Evolutionary conservation across 2,888 invertebrate genomes (phyloP), one percentile per base, ranked within the genome.

Genomic region (Sipunculus nudus): DNA sequence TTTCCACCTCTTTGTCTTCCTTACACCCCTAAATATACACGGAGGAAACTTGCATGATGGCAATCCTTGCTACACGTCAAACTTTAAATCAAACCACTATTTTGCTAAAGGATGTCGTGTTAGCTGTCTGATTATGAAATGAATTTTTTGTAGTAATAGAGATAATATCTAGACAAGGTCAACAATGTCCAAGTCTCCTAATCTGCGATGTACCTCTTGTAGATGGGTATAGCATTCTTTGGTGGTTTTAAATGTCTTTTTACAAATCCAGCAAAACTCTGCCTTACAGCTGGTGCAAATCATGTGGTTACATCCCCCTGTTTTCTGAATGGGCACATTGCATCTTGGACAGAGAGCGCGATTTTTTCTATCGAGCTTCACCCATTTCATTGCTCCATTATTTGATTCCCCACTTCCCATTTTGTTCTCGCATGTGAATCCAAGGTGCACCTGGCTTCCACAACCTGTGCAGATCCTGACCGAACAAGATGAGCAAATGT

Each of bases 201-300:
- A n/a, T n/a, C n/a, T n/a, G n/a, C n/a, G n/a, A n/a, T n/a, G n/a
- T n/a, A n/a, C n/a, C n/a, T n/a, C n/a, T n/a, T n/a, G n/a, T n/a
- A 66, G 31, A 41, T 80, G 80, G 6, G 63, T 70, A 52, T 78
- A 78, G 38, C 76, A 77, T 3, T 57, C 56, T 5, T 41, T 23
- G 4, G 53, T 45, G 26, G 53, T 39, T 2, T 4, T 6, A 48
- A 72, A 78, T 4, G 55, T 60, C 28, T 58, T 43, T 40, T 73
- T 58, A 56, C 80, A 79, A 1, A 65, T 31, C 79, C 80, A 79
- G 56, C 80, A 80, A 28, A 80, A 74, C 54, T 75, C 68, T 0
- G 57, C 52, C 3, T 63, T 61, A 67, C 79, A 80, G 4, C 48
- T 50, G 10, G 13, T 21, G 53, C 80, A 80, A 5, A 40, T 31